A percentile compares a stretch with the other conserved stretches of the same genome.
Evolutionary conservation across 2,888 invertebrate species (phyloP).

Genomic region (Epirrhoe tristata): DNA sequence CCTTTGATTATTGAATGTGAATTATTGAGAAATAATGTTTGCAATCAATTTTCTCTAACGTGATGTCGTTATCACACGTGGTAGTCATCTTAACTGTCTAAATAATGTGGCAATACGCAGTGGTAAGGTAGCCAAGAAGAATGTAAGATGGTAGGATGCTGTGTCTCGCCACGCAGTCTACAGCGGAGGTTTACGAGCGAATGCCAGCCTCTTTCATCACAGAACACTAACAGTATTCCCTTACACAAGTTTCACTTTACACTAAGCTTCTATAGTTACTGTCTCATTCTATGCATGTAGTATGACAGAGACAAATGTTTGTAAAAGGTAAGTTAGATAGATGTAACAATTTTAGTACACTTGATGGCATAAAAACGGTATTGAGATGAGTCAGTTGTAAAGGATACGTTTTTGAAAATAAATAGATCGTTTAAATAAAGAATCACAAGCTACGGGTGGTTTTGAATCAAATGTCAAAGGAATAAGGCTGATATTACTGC

Average conservation of each 20-base stretch:
- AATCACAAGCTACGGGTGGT: not conserved
- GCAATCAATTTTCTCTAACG: not conserved
- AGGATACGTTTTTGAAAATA: not conserved
- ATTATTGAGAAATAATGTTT: not conserved
- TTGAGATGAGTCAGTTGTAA: not conserved
- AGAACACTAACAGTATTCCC: conserved; percentile 6
- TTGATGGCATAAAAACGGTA: not conserved
- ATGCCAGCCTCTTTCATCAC: conserved; percentile 74
- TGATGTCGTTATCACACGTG: not conserved
- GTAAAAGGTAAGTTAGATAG: not conserved
- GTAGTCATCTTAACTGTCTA: not conserved
- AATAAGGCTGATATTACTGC: conserved; percentile 4
- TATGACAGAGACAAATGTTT: not conserved
- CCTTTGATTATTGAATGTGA: not conserved
- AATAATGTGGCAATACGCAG: conserved; percentile 1
- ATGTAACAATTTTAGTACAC: not conserved
- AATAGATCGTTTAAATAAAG: not conserved
- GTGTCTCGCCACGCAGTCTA: conserved; percentile 84
- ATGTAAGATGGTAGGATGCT: conserved; percentile 53
- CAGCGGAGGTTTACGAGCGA: conserved; percentile 78
- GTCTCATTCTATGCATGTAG: not conserved
- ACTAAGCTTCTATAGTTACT: too few species aligned
- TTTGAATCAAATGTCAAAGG: not conserved
- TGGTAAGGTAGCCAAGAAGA: conserved; percentile 41
- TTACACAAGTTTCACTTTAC: conserved; percentile 9